Conservation (phyloP, 2,113 vertebrate species). For the Physeter macrocephalus region DNA sequence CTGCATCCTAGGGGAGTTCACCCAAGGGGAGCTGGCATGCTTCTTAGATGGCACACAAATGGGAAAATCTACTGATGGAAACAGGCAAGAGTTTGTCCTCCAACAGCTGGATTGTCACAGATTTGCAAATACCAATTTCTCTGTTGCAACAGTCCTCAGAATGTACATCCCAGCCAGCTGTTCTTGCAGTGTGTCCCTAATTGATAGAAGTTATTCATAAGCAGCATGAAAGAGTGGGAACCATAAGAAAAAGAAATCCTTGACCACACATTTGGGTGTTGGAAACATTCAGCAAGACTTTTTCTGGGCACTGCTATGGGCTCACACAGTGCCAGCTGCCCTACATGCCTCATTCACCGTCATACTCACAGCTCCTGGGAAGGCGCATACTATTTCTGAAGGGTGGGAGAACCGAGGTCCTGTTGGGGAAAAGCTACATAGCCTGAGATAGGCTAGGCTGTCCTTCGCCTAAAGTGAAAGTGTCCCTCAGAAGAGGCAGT, state of each 20-base stretch:
- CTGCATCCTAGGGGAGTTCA: fast-evolving
- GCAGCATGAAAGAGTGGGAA: background rate
- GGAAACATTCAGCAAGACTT: background rate
- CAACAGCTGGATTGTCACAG: fast-evolving
- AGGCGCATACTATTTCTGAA: background rate
- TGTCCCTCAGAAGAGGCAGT: fast-evolving
- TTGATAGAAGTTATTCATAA: background rate
- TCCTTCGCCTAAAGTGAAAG: too few relatives aligned
- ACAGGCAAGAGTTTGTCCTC: background rate
- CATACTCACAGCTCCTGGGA: background rate
- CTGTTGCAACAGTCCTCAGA: background rate
- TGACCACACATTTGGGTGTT: too few relatives aligned
- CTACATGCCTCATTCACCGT: too few relatives aligned
- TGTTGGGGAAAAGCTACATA: fast-evolving
- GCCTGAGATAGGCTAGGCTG: background rate
- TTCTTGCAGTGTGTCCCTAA: background rate
- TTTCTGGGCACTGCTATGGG: fast-evolving
- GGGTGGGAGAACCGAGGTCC: background rate
- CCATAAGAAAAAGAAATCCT: background rate
- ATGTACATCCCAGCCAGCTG: background rate
- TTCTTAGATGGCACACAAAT: background rate
- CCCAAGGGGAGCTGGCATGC: too few relatives aligned
- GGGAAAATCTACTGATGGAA: background rate
- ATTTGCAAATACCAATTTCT: background rate
- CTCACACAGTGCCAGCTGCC: background rate